These are phyloP conservation scores for Kryphioiulus occultus DNA, from an alignment of 2,888 invertebrate genomes.

Conservation along the genomic window DNA sequence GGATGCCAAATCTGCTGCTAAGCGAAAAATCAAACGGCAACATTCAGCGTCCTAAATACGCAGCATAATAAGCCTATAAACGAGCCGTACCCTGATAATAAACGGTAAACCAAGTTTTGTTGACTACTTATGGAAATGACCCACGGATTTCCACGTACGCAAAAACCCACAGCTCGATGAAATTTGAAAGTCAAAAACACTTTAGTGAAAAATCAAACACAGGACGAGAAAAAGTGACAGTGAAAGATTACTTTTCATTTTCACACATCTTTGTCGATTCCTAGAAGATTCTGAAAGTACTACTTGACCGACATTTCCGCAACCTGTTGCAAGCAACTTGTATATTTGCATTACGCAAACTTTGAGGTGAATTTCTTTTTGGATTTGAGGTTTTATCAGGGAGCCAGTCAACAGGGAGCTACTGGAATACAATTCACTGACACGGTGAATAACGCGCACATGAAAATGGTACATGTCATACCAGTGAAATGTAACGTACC, in stretches of 20 bases:
- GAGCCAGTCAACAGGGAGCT: neutral
- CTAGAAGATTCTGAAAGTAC: neutral
- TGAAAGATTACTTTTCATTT: slow-evolving; percentile 34
- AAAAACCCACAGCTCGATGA: neutral
- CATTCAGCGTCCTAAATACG: neutral
- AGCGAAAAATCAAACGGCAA: neutral
- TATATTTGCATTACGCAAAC: neutral
- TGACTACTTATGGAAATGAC: neutral
- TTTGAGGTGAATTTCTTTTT: neutral
- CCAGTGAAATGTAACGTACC: neutral
- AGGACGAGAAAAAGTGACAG: neutral
- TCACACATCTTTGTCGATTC: neutral
- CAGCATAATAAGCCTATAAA: neutral
- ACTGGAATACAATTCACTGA: neutral
- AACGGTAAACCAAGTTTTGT: neutral
- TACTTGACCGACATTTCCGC: neutral
- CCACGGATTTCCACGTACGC: neutral
- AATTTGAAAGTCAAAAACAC: slow-evolving; percentile 22
- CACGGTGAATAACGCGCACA: neutral
- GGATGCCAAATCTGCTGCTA: neutral
- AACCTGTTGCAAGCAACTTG: neutral
- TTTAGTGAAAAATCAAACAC: neutral
- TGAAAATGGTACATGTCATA: neutral
- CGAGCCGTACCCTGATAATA: neutral
- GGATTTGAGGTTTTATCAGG: neutral